phyloP scores from a whole-genome alignment of 2,888 invertebrate species.

The Patella caerulea region DNA sequence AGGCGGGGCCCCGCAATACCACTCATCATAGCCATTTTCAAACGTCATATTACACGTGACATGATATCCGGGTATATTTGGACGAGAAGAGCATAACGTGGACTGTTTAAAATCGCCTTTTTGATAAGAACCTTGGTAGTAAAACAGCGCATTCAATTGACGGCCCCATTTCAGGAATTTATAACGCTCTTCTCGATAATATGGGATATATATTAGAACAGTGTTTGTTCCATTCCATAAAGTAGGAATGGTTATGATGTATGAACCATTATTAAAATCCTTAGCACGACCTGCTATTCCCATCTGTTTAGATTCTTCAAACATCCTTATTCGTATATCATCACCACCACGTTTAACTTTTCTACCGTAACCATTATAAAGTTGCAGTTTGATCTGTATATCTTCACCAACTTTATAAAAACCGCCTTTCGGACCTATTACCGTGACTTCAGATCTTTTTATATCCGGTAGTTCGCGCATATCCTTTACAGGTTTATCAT shows the following conservation, averaged over 20 bases:
- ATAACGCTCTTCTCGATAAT: background rate
- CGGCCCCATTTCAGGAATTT: background rate
- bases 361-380: background rate
- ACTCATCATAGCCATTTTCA: background rate
- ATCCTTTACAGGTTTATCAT: background rate
- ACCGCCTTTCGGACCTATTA: background rate
- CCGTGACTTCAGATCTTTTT: background rate
- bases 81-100: background rate
- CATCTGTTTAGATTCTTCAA: background rate
- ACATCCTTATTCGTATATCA: background rate
- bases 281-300: background rate
- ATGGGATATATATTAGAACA: background rate
- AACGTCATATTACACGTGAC: background rate
- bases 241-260: background rate
- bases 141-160: background rate
- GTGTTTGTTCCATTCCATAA: background rate
- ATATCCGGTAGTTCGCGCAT: background rate
- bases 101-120: background rate
- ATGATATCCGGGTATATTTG: background rate
- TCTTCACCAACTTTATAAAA: background rate
- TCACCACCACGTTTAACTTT: background rate
- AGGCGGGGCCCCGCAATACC: background rate
- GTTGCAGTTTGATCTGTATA: background rate
- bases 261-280: background rate
- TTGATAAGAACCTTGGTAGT: background rate